These are phyloP conservation scores for Muntiacus muntjak DNA, from an alignment of 2,113 vertebrate species.

Conservation along the genomic window DNA sequence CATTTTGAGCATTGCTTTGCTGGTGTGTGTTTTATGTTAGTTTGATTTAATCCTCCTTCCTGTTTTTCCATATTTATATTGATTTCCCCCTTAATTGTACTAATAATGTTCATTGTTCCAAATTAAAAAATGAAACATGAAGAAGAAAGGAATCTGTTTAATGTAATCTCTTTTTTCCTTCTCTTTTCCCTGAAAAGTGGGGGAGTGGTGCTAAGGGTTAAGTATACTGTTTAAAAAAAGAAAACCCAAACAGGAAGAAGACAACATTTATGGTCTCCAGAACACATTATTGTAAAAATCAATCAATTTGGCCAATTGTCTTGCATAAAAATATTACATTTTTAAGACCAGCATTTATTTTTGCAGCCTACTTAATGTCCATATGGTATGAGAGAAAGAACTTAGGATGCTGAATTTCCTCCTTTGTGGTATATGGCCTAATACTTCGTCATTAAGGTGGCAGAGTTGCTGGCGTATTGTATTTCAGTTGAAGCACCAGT, in stretches of 20 bases:
- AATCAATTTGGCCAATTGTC: neutral
- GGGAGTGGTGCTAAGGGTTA: slow-evolving; percentile 9
- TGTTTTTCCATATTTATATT: slow-evolving; percentile 26
- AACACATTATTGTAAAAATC: neutral
- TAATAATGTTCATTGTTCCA: slow-evolving; percentile 18
- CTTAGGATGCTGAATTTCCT: slow-evolving; percentile 3
- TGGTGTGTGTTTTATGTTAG: neutral
- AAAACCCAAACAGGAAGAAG: neutral
- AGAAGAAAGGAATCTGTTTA: slow-evolving; percentile 30
- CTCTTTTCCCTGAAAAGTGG: neutral
- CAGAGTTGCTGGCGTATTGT: neutral
- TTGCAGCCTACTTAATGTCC: neutral
- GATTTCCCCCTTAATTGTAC: slow-evolving; percentile 12
- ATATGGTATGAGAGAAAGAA: neutral
- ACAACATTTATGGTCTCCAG: neutral
- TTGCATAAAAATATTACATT: neutral
- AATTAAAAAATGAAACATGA: slow-evolving; percentile 23
- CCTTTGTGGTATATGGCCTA: neutral
- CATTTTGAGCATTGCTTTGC: neutral
- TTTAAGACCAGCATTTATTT: slow-evolving; percentile 30
- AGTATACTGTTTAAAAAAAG: neutral
- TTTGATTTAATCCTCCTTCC: slow-evolving; percentile 9
- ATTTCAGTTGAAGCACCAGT: slow-evolving; percentile 32
- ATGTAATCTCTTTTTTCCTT: neutral
- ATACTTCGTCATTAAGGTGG: slow-evolving; percentile 2